phyloP scores from a whole-genome alignment of 2,797 vertebrate genomes.

The Eulemur coronatus region DNA sequence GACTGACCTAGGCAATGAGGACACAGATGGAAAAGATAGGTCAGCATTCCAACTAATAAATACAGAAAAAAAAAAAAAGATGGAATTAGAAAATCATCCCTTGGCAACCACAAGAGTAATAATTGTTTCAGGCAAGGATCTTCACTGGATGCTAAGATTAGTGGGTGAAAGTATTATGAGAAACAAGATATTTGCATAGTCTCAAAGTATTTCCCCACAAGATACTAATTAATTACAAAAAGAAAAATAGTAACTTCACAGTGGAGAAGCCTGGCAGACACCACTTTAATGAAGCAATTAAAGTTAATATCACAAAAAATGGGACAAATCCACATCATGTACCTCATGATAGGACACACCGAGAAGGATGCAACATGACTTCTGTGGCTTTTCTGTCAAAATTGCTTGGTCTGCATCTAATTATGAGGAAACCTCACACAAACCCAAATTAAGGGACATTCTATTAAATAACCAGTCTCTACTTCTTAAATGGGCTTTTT shows the following conservation, averaged over 20 bases:
- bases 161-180: conserved; percentile 14
- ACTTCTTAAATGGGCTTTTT: neutral
- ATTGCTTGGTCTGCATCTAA: conserved; percentile 51
- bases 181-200: conserved; percentile 42
- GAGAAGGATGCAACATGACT: conserved; percentile 37
- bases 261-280: conserved; percentile 46
- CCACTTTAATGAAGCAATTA: conserved; percentile 45
- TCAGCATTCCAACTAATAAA: conserved; percentile 52
- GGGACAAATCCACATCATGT: conserved; percentile 43
- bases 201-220: conserved; percentile 41
- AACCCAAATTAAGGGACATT: conserved; percentile 55
- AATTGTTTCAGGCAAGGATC: conserved; percentile 54
- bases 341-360: neutral
- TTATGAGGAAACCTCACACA: conserved; percentile 65
- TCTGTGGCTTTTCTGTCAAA: conserved; percentile 39
- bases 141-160: conserved; percentile 39
- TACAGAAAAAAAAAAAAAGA: neutral
- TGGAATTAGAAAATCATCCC: conserved; percentile 32
- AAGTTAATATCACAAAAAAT: conserved; percentile 47
- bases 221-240: conserved; percentile 59
- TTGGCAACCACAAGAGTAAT: conserved; percentile 29
- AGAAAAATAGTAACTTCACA: conserved; percentile 50
- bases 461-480: conserved; percentile 17
- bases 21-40: conserved; percentile 37
- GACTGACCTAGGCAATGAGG: conserved; percentile 36